Conservation (phyloP, 2,888 invertebrate species). For the Trissolcus japonicus region DNA sequence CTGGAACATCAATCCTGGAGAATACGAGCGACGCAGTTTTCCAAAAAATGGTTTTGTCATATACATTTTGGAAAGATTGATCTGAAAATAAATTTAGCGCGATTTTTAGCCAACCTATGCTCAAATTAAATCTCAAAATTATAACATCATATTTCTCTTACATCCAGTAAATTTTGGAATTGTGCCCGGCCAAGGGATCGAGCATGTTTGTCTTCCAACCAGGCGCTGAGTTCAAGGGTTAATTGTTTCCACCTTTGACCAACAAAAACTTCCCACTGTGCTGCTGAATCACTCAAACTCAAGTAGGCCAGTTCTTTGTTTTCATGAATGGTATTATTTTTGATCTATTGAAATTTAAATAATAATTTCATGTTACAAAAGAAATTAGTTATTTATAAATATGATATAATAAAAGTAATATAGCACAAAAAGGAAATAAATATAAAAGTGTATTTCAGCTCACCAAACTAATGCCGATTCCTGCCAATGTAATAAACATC, state of each 20-base stretch:
- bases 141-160: conserved; percentile 64
- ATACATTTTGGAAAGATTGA: conserved; percentile 89
- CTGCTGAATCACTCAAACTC: conserved; percentile 82
- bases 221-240: conserved; percentile 85
- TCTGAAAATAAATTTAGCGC: conserved; percentile 74
- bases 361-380: neutral
- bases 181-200: conserved; percentile 84
- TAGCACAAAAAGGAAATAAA: neutral
- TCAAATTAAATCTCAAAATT: neutral
- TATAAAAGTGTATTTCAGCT: conserved; percentile 58
- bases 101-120: too few species aligned
- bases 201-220: conserved; percentile 89
- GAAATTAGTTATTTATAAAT: too few species aligned
- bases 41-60: conserved; percentile 92
- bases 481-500: conserved; percentile 82
- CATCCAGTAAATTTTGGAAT: conserved; percentile 85
- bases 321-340: conserved; percentile 22
- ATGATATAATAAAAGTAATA: too few species aligned
- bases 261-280: conserved; percentile 89
- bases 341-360: conserved; percentile 4
- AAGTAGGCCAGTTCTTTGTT: conserved; percentile 82
- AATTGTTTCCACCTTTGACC: conserved; percentile 88
- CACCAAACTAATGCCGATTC: conserved; percentile 81
- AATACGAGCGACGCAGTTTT: conserved; percentile 84
- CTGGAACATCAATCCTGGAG: conserved; percentile 86